phyloP scores from a whole-genome alignment of 2,888 invertebrate species.

The Cantharis lateralis region DNA sequence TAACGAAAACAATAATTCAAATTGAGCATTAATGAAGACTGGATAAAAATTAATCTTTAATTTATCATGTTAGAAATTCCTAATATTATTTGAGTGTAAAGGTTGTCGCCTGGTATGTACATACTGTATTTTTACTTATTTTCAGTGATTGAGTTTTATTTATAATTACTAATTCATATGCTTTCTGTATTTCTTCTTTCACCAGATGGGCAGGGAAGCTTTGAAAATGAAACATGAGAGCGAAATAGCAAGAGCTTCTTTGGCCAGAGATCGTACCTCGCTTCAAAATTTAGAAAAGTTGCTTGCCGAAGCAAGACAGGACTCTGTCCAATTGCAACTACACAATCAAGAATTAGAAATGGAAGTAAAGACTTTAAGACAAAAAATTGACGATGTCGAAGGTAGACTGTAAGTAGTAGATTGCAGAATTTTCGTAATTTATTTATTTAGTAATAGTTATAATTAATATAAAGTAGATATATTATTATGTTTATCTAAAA shows the following conservation, averaged over 20 bases:
- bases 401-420: conserved; percentile 59
- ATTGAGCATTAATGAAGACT: no score
- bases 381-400: conserved; percentile 60
- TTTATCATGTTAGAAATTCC: no score
- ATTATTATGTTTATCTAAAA: no score
- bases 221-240: conserved; percentile 57
- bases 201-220: conserved; percentile 60
- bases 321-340: conserved; percentile 66
- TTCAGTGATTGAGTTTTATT: neutral
- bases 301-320: conserved; percentile 61
- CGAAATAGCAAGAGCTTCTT: conserved; percentile 53
- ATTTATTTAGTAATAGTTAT: no score
- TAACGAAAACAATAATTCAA: no score
- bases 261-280: conserved; percentile 56
- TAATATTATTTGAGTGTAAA: no score
- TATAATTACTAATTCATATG: conserved; percentile 5
- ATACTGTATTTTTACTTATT: neutral
- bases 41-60: no score
- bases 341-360: conserved; percentile 67
- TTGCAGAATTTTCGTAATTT: neutral
- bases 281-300: conserved; percentile 63
- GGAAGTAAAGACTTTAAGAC: conserved; percentile 64
- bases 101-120: no score
- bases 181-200: conserved; percentile 22
- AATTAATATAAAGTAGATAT: no score